Percentiles rank a stretch among this genome's conserved stretches.
phyloP scores from a whole-genome alignment of 2,888 invertebrate species.

The Lacanobia wlatinum region DNA sequence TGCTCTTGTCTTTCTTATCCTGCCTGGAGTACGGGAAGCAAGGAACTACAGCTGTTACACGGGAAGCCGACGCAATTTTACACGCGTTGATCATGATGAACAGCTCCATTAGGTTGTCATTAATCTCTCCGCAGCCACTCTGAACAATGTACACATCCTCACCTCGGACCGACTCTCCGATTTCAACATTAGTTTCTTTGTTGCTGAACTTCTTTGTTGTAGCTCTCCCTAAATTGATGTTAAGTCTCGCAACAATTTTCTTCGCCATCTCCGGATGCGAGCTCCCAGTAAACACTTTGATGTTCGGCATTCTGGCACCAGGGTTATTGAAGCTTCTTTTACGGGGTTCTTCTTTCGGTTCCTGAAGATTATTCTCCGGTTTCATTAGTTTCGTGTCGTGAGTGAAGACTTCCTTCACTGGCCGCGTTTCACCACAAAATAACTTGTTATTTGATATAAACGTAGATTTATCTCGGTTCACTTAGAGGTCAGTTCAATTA shows the following conservation, averaged over 20 bases:
- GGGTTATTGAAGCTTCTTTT: constrained; percentile 73
- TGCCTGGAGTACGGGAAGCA: constrained; percentile 98
- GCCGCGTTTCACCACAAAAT: constrained; percentile 69
- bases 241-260: constrained; percentile 97
- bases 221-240: constrained; percentile 98
- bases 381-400: constrained; percentile 77
- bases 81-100: constrained; percentile 98
- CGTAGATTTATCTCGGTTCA: constrained; percentile 85
- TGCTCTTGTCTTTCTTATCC: constrained; percentile 97
- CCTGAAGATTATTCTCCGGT: constrained; percentile 73
- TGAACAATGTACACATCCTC: constrained; percentile 98
- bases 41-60: constrained; percentile 97
- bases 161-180: constrained; percentile 97
- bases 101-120: constrained; percentile 97
- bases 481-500: constrained; percentile 79
- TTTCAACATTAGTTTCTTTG: constrained; percentile 98
- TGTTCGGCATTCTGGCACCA: constrained; percentile 97
- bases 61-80: constrained; percentile 97
- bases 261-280: constrained; percentile 99
- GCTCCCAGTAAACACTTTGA: constrained; percentile 99
- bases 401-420: constrained; percentile 74
- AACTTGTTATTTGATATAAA: constrained; percentile 78
- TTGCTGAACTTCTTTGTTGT: constrained; percentile 99
- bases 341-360: constrained; percentile 63
- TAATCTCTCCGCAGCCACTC: constrained; percentile 97